Conservation (phyloP, 2,113 vertebrate species). For the Eublepharis macularius region DNA sequence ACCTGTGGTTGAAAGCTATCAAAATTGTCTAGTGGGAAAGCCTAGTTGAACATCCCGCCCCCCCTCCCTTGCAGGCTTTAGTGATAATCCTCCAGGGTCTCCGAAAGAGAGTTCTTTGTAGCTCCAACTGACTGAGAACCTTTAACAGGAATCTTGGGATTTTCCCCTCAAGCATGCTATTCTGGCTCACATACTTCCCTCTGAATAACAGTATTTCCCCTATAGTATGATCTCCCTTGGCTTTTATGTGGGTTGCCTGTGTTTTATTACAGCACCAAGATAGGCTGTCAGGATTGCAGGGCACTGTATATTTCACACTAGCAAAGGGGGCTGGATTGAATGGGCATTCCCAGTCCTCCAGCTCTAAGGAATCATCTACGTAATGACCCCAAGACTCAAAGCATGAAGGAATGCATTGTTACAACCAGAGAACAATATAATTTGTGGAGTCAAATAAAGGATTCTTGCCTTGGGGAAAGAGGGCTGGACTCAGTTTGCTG, state of each 20-base stretch:
- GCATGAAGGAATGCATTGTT: background rate
- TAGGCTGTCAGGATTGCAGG: background rate
- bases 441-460: background rate
- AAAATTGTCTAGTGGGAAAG: background rate
- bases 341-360: background rate
- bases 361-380: background rate
- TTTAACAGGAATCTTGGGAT: background rate
- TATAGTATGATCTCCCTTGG: background rate
- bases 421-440: background rate
- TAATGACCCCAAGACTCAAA: background rate
- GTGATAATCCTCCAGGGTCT: background rate
- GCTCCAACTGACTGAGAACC: background rate
- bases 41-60: background rate
- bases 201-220: background rate
- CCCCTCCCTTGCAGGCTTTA: background rate
- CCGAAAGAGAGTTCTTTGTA: background rate
- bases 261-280: background rate
- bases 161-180: background rate
- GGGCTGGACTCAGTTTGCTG: background rate
- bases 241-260: background rate
- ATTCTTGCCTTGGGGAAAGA: background rate
- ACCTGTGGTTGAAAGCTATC: background rate
- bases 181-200: background rate
- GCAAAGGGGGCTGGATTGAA: background rate
- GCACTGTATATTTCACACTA: background rate